These are phyloP conservation scores for Dioctria rufipes DNA, from an alignment of 2,888 invertebrate genomes.

Conservation along the genomic window DNA sequence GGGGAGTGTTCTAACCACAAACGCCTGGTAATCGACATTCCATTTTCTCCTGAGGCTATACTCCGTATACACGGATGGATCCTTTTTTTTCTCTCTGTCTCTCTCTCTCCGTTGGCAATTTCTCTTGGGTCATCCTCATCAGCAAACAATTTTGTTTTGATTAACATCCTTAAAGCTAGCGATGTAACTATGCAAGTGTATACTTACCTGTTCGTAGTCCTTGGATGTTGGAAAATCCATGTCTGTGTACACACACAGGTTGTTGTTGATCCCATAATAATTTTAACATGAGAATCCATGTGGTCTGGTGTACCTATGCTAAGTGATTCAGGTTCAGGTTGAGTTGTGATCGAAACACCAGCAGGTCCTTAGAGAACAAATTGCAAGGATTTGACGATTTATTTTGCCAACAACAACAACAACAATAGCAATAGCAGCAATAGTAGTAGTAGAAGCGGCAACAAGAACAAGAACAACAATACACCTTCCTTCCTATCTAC, in stretches of 20 bases:
- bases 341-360: conserved; percentile 19
- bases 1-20: conserved; percentile 4
- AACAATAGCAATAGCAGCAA: not conserved
- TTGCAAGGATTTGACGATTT: conserved; percentile 45
- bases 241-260: conserved; percentile 5
- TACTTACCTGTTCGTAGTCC: not conserved
- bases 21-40: conserved; percentile 1
- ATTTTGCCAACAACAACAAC: conserved; percentile 21
- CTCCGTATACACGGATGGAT: not conserved
- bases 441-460: not conserved
- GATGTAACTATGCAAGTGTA: conserved; percentile 1
- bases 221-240: not conserved
- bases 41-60: conserved; percentile 25
- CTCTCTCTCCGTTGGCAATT: not conserved
- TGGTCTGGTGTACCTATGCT: conserved; percentile 23
- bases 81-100: not conserved
- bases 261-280: conserved; percentile 21
- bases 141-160: conserved; percentile 46
- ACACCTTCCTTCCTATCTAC: no score
- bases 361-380: conserved; percentile 13
- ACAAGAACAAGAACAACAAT: not conserved
- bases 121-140: conserved; percentile 35
- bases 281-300: conserved; percentile 11
- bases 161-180: conserved; percentile 20
- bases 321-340: conserved; percentile 34